Percentiles rank a stretch among this genome's conserved stretches.
Evolutionary conservation across 2,888 invertebrate genomes (phyloP).

Genomic region (Amblyteles armatorius): DNA sequence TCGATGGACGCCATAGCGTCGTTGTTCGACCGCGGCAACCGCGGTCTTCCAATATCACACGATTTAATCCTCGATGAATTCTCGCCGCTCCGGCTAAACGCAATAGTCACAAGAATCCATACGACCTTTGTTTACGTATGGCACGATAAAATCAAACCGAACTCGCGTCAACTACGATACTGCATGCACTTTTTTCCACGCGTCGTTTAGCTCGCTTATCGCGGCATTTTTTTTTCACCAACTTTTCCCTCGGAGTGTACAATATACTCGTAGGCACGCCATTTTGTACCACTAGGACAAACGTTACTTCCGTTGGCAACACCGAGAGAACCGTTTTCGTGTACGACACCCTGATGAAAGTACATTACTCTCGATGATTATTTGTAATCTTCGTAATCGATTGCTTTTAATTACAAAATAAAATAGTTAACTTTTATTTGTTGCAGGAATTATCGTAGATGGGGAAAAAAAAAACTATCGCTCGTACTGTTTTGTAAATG

Average conservation of each 20-base stretch:
- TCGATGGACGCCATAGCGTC: conserved; percentile 83
- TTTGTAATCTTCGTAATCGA: not conserved
- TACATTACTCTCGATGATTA: not conserved
- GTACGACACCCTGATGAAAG: not conserved
- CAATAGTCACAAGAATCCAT: conserved; percentile 1
- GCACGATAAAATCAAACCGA: conserved; percentile 10
- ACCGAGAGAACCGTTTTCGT: conserved; percentile 36
- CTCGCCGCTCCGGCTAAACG: conserved; percentile 4
- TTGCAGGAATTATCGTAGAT: not conserved
- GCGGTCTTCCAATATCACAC: conserved; percentile 59
- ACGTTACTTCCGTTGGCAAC: conserved; percentile 69
- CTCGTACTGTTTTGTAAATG: not conserved
- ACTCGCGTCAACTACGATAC: conserved; percentile 44
- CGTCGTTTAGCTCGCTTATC: conserved; percentile 76
- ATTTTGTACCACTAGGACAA: conserved; percentile 77
- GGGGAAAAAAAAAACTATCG: not conserved
- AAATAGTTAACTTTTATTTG: not conserved
- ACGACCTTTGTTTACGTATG: not conserved
- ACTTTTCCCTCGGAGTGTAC: conserved; percentile 78
- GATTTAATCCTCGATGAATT: conserved; percentile 34
- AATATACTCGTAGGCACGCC: conserved; percentile 76
- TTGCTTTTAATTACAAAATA: not conserved
- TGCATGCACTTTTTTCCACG: conserved; percentile 71
- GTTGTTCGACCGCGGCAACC: conserved; percentile 75
- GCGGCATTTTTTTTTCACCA: conserved; percentile 77